These are phyloP conservation scores for Carollia perspicillata DNA, from an alignment of 2,113 vertebrate species.

Conservation along the genomic window DNA sequence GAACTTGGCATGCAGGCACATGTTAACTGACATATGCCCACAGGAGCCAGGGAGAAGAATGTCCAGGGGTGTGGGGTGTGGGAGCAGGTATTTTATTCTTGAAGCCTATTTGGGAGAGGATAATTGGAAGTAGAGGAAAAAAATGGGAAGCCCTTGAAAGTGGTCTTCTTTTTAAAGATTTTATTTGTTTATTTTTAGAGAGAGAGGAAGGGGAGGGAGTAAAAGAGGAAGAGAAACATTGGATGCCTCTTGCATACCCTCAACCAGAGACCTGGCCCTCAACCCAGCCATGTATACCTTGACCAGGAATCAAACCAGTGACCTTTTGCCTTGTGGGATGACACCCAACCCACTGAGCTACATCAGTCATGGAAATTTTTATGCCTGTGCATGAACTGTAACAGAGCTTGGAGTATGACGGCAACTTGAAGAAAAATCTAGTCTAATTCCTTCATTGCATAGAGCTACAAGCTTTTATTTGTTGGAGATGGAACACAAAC, in stretches of 20 bases:
- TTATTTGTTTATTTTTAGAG: too few species aligned
- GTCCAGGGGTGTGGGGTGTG: neutral
- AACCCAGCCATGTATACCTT: too few species aligned
- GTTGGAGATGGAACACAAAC: neutral
- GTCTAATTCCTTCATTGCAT: neutral
- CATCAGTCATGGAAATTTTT: neutral
- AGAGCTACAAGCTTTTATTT: neutral
- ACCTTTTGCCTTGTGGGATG: too few species aligned
- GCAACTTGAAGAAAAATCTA: neutral
- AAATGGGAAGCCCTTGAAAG: neutral
- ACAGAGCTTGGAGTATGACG: neutral
- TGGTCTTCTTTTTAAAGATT: neutral
- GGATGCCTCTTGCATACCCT: too few species aligned
- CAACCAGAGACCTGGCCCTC: too few species aligned
- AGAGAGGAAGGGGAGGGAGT: too few species aligned
- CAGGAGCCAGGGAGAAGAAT: rapidly evolving
- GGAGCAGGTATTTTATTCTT: neutral
- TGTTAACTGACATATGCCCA: rapidly evolving
- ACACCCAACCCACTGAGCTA: too few species aligned
- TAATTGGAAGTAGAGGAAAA: neutral
- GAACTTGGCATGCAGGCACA: rapidly evolving
- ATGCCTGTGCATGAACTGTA: neutral
- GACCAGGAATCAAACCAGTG: too few species aligned
- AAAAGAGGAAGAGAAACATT: too few species aligned
- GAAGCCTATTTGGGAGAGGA: neutral